Base-by-base conservation (phyloP, 92 coral and sea anemone genomes). In the Phenganax stokvisi region DNA sequence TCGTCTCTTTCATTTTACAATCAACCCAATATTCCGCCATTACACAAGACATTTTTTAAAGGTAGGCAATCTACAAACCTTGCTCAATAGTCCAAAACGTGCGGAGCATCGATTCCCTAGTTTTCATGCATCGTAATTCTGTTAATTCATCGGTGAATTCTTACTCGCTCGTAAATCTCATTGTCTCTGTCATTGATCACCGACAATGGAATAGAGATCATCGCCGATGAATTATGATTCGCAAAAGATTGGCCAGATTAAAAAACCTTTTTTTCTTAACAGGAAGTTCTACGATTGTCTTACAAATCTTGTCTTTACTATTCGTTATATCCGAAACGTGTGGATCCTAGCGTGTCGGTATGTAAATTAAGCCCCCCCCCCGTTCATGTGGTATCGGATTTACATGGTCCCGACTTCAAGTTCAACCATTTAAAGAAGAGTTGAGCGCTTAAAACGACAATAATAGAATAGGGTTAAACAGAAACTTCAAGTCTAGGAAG, bases 251-350 rank as follows among this genome's bases (percentile, higher is more conserved):
- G 47, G 47, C 47, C 47, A 37, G 47, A 37, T 37, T 37, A 37
- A 37, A 37, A 37, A 37, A 37, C 5, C 47, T 5, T 84, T 51
- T 75, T n/a, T 56, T 72, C 66, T 27, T 7, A 6, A 59, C 75
- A 94, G 98, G 98, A 94, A 84, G 85, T 94, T 10, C 86, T 94
- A 29, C 89, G 99, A 8, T 85, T 92, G 64, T 89, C 97, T 7
- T 97, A 89, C 89, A 96, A 92, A 90, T 96, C 99, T 6, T 96
- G 99, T 72, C 87, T 96, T 28, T 96, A 96, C 68, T 96, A 96
- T 80, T 92, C 99, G 10, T 83, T 96, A 8, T 96, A 89, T 63
- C 99, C 97, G 3, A 74, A 75, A 54, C 85, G 85, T 78, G 78
- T 92, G 29, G 71, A 65, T 51, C 51, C 83, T 10, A 29, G 54